Evolutionary conservation across 2,113 vertebrate genomes (phyloP).

Genomic region (Pandion haliaetus): DNA sequence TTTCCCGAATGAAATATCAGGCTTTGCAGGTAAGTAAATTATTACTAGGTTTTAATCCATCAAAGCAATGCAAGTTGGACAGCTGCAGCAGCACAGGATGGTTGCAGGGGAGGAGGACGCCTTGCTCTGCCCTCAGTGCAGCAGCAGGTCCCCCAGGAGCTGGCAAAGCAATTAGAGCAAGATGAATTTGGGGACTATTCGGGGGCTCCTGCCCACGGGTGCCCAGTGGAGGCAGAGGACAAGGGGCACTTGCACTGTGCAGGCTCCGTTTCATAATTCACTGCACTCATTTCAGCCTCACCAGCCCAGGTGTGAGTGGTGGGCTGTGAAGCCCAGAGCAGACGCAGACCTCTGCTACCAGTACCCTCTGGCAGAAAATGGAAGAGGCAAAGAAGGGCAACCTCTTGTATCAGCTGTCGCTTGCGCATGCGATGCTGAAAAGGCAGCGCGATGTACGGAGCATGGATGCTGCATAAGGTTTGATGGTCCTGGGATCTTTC

Average conservation of each 20-base stretch:
- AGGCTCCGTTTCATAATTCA: not conserved
- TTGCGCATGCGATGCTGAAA: not conserved
- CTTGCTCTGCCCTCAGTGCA: not conserved
- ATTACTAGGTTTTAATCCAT: not conserved
- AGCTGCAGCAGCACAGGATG: fast-evolving
- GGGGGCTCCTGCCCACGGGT: no score
- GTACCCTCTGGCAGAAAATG: not conserved
- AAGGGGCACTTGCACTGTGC: not conserved
- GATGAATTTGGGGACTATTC: fast-evolving
- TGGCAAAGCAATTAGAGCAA: not conserved
- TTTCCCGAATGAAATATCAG: not conserved
- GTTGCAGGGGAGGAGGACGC: not conserved
- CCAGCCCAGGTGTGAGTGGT: not conserved
- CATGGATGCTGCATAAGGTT: fast-evolving
- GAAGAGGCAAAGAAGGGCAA: not conserved
- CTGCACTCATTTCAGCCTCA: not conserved
- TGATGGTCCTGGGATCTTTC: not conserved
- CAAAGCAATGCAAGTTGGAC: not conserved
- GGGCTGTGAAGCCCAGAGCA: not conserved
- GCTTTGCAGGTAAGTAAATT: not conserved
- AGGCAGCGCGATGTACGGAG: fast-evolving
- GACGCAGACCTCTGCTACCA: fast-evolving
- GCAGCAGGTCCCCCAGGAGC: not conserved
- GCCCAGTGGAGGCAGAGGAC: not conserved
- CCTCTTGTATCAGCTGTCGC: fast-evolving